A percentile compares a stretch with the other conserved stretches of the same genome.
These are phyloP conservation scores for Rhea americana DNA, from an alignment of 2,113 vertebrate genomes.

Conservation along the genomic window DNA sequence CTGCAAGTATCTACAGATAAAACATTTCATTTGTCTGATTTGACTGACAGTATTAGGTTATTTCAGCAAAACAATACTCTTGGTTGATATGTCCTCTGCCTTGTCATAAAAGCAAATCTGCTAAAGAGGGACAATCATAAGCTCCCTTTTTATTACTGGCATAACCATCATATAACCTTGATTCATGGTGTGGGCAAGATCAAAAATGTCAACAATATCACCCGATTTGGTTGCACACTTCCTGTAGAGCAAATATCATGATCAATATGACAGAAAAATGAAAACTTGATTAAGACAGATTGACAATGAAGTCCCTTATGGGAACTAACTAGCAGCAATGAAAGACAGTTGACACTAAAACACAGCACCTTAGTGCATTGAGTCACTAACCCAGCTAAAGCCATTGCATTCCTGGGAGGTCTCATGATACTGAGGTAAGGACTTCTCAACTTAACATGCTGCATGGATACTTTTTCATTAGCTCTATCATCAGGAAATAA, in stretches of 20 bases:
- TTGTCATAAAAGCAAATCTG: slow-evolving; percentile 29
- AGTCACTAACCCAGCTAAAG: slow-evolving; percentile 44
- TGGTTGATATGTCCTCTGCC: background rate
- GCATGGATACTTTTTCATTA: slow-evolving; percentile 26
- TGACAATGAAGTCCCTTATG: background rate
- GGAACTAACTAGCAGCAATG: slow-evolving; percentile 6
- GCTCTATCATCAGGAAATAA: slow-evolving; percentile 30
- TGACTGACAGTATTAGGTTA: background rate
- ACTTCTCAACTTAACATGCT: slow-evolving; percentile 36
- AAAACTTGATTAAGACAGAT: background rate
- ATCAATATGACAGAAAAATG: background rate
- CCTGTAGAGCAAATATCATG: slow-evolving; percentile 42
- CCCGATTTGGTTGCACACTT: slow-evolving; percentile 38
- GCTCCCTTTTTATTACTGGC: slow-evolving; percentile 31
- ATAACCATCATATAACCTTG: slow-evolving; percentile 65
- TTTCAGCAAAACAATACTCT: background rate
- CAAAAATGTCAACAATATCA: slow-evolving; percentile 57
- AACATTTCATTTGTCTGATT: slow-evolving; percentile 2
- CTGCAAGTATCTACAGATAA: background rate
- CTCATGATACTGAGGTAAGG: slow-evolving; percentile 34
- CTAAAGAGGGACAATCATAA: background rate
- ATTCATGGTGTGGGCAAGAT: slow-evolving; percentile 47
- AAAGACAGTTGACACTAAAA: background rate
- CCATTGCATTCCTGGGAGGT: slow-evolving; percentile 40
- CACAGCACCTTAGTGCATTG: background rate